Conservation (phyloP, 2,888 invertebrate genomes). For the Hypomecis punctinalis region DNA sequence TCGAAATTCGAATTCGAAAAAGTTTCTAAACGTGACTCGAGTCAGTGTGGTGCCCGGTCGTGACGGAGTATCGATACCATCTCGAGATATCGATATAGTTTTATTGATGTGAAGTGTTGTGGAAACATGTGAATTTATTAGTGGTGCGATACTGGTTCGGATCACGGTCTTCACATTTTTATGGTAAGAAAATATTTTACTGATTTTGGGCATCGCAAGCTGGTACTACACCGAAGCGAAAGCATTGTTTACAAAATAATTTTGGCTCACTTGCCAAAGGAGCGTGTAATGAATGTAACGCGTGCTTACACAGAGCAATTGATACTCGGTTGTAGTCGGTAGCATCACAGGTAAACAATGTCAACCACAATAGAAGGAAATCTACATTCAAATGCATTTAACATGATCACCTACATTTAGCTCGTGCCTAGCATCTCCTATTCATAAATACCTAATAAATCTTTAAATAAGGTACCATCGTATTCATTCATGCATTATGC, state of each 20-base stretch:
- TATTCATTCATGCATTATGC: slow-evolving; percentile 23
- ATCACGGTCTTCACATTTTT: slow-evolving; percentile 65
- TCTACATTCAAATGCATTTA: slow-evolving; percentile 20
- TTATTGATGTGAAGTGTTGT: slow-evolving; percentile 59
- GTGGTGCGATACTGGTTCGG: slow-evolving; percentile 60
- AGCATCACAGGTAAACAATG: slow-evolving; percentile 22
- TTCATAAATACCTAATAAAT: slow-evolving; percentile 18
- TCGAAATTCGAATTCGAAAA: slow-evolving; percentile 52
- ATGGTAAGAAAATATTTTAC: slow-evolving; percentile 67
- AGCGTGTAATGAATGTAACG: slow-evolving; percentile 14
- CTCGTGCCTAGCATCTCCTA: slow-evolving; percentile 26
- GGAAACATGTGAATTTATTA: slow-evolving; percentile 64
- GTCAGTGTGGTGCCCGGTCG: slow-evolving; percentile 61
- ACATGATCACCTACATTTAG: slow-evolving; percentile 15
- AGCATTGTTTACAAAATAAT: slow-evolving; percentile 25
- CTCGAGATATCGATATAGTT: slow-evolving; percentile 50
- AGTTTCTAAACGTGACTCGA: slow-evolving; percentile 63
- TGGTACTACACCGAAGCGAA: slow-evolving; percentile 16
- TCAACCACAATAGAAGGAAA: slow-evolving; percentile 33
- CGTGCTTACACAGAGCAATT: slow-evolving; percentile 10
- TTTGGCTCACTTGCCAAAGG: slow-evolving; percentile 9
- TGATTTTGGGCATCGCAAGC: slow-evolving; percentile 45
- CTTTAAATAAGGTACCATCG: slow-evolving; percentile 11
- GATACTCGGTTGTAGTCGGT: slow-evolving; percentile 17
- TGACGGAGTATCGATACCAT: slow-evolving; percentile 58